Evolutionary conservation across 1,140 invertebrate genomes (phyloP), one percentile per base, ranked within the genome.

Genomic region (Drosophila lini): DNA sequence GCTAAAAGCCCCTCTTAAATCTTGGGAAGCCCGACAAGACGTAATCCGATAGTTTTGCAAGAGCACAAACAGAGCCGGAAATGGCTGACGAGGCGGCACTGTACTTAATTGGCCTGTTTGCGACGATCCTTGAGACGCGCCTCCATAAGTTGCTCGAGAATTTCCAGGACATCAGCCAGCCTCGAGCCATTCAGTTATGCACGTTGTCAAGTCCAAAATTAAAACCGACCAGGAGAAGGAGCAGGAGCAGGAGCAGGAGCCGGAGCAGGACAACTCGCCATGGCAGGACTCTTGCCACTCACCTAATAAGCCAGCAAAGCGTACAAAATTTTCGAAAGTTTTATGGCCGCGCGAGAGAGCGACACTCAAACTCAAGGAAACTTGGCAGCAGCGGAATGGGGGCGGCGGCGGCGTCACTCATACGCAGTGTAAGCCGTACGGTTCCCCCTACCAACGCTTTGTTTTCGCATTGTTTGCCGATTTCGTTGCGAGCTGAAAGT

Each of bases 271-370:
- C 34, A 32, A 53, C 55, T 55, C 19, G 52, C 41, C 40, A 53
- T 55, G 40, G 70, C 71, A 63, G 71, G 57, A 52, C 53, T 55
- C 52, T 38, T 15, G 41, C 60, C 77, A 79, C 77, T 79, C 67
- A 79, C 77, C 77, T 79, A 79, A 79, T 79, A 79, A 79, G 77
- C 67, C 75, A 78, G 77, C 50, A 60, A 44, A 78, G 76, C 76
- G 76, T 78, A 78, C 70, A 64, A 60, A 60, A 78, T 63, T 78
- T 60, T 47, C 40, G 53, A 78, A 78, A 78, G 76, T 78, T 78
- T 78, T 78, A 78, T 79, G 77, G 75, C 76, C 76, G 74, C 55
- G 75, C 75, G 74, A 55, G 75, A 65, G 75, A 71, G 75, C 74
- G 75, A 71, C 68, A 79, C 77, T 79, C 55, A 58, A 56, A 56